These are phyloP conservation scores for Calephelis nemesis DNA, from an alignment of 1,140 invertebrate genomes.

Conservation along the genomic window DNA sequence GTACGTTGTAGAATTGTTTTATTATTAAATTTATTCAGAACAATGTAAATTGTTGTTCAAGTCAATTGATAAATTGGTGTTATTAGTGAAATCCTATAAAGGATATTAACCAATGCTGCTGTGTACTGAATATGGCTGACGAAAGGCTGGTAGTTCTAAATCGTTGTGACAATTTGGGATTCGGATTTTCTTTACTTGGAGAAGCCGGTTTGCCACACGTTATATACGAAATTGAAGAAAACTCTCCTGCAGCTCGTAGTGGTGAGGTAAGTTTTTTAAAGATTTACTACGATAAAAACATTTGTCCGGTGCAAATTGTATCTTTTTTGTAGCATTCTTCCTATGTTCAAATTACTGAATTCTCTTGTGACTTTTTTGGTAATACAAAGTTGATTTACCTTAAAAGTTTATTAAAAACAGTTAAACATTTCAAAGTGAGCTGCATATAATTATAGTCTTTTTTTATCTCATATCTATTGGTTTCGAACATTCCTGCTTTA, in stretches of 20 bases:
- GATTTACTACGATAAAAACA: neutral
- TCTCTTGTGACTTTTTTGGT: no score
- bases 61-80: slow-evolving; percentile 49
- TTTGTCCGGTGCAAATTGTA: no score
- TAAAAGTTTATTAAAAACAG: no score
- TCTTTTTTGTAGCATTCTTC: no score
- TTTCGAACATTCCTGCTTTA: no score
- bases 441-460: no score
- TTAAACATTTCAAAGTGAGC: no score
- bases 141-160: slow-evolving; percentile 91
- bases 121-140: slow-evolving; percentile 87
- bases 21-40: slow-evolving; percentile 49
- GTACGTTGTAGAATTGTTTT: slow-evolving; percentile 66
- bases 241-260: slow-evolving; percentile 92
- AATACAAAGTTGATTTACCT: no score
- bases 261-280: slow-evolving; percentile 86
- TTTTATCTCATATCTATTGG: no score
- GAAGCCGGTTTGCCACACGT: slow-evolving; percentile 93
- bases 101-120: slow-evolving; percentile 73
- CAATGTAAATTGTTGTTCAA: slow-evolving; percentile 38
- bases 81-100: slow-evolving; percentile 56
- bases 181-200: slow-evolving; percentile 93
- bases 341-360: no score
- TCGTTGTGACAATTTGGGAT: slow-evolving; percentile 90
- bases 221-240: slow-evolving; percentile 94